phyloP scores from a whole-genome alignment of 2,113 vertebrate genomes.

The Sinocyclocheilus anophthalmus region DNA sequence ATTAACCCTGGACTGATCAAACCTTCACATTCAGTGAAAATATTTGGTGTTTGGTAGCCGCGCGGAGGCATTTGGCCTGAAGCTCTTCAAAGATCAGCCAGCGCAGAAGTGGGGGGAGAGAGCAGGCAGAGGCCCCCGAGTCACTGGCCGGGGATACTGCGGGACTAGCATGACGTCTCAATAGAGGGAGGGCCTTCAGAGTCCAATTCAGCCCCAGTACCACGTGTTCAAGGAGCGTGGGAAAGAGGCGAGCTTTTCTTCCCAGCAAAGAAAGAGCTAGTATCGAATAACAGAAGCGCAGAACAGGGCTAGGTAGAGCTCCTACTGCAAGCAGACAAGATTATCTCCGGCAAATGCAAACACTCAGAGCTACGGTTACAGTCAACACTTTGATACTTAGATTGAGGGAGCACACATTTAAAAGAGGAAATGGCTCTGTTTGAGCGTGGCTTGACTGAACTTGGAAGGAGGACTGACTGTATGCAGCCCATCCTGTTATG shows the following conservation, averaged over 20 bases:
- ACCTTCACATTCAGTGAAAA: neutral
- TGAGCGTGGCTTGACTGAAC: neutral
- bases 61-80: neutral
- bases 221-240: conserved; percentile 97
- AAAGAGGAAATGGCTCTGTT: conserved; percentile 26
- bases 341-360: conserved; percentile 45
- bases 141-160: conserved; percentile 60
- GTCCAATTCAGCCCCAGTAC: conserved; percentile 88
- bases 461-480: conserved; percentile 29
- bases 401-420: conserved; percentile 23
- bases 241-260: conserved; percentile 98
- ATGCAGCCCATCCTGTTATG: conserved; percentile 49
- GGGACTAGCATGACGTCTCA: conserved; percentile 71
- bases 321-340: conserved; percentile 65
- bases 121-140: conserved; percentile 24
- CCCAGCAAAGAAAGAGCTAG: conserved; percentile 89
- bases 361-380: conserved; percentile 50
- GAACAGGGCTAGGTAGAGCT: conserved; percentile 55
- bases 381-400: conserved; percentile 42
- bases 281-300: conserved; percentile 81
- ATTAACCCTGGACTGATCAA: neutral
- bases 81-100: conserved; percentile 12
- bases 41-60: neutral
- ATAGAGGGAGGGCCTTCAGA: conserved; percentile 79
- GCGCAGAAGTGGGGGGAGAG: neutral